Conservation (phyloP, 1,140 invertebrate species). For the Papilio aristodemus region DNA sequence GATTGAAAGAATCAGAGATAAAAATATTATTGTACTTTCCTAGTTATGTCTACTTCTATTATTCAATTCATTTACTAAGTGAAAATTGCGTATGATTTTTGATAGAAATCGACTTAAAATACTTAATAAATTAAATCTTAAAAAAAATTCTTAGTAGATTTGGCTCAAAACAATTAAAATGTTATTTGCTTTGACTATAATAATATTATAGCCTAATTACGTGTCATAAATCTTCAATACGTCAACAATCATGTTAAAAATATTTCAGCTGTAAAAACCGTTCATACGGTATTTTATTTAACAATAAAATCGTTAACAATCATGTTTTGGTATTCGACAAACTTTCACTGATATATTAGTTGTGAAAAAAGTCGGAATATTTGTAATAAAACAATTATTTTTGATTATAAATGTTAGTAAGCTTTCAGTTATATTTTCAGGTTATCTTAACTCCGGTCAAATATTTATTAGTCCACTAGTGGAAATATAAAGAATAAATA, state of each 20-base stretch:
- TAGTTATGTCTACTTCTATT: not conserved
- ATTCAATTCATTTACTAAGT: not conserved
- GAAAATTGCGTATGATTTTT: not conserved
- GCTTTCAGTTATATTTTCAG: no score
- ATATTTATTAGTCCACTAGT: no score
- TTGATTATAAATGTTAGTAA: no score
- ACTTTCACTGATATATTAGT: conserved; percentile 44
- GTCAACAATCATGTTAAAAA: conserved; percentile 23
- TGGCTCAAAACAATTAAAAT: not conserved
- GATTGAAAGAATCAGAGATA: not conserved
- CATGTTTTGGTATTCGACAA: conserved; percentile 37
- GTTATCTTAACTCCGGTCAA: no score
- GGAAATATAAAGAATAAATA: not conserved
- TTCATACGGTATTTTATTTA: conserved; percentile 6
- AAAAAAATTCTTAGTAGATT: not conserved
- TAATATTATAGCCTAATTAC: conserved; percentile 14
- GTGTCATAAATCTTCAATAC: conserved; percentile 22
- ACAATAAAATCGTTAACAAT: conserved; percentile 32
- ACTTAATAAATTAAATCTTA: not conserved
- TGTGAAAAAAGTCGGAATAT: conserved; percentile 35
- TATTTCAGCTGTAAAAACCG: conserved; percentile 18
- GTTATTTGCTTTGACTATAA: not conserved
- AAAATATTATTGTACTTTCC: conserved; percentile 12
- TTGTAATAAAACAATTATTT: no score
- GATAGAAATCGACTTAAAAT: not conserved